Evolutionary conservation across 2,888 invertebrate species (phyloP).

Genomic region (Philopedon plagiatum): DNA sequence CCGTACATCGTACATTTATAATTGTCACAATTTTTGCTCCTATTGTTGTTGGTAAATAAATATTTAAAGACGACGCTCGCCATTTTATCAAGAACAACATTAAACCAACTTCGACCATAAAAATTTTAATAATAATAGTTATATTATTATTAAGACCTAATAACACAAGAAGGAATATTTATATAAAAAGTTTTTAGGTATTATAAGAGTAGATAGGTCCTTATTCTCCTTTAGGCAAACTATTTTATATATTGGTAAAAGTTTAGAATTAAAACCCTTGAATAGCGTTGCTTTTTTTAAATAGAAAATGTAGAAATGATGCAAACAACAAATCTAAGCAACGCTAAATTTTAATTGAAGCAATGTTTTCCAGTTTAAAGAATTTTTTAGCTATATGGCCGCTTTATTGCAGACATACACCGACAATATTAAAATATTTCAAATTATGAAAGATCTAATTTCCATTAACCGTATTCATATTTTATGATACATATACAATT

Average conservation of each 20-base stretch:
- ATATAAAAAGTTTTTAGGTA: slow-evolving; percentile 31
- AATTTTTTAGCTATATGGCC: too few species aligned
- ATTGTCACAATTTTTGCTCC: too few species aligned
- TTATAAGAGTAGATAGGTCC: slow-evolving; percentile 2
- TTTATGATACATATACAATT: too few species aligned
- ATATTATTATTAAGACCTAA: neutral
- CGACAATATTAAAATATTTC: too few species aligned
- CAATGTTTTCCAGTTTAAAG: too few species aligned
- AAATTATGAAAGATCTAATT: too few species aligned
- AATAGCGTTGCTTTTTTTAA: neutral
- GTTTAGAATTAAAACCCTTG: slow-evolving; percentile 42
- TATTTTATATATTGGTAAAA: slow-evolving; percentile 8
- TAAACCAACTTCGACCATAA: slow-evolving; percentile 4
- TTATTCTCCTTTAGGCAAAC: slow-evolving; percentile 5
- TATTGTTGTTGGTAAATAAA: too few species aligned
- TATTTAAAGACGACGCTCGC: too few species aligned
- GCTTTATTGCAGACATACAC: too few species aligned
- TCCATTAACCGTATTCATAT: too few species aligned
- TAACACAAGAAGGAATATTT: slow-evolving; percentile 43
- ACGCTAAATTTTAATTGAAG: too few species aligned
- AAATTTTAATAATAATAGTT: slow-evolving; percentile 9
- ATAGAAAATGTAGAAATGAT: neutral
- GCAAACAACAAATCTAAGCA: neutral
- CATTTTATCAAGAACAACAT: neutral
- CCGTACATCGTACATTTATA: too few species aligned